Evolutionary conservation across 1,140 invertebrate genomes (phyloP), one percentile per base, ranked within the genome.

Genomic region (Drosophila auraria): DNA sequence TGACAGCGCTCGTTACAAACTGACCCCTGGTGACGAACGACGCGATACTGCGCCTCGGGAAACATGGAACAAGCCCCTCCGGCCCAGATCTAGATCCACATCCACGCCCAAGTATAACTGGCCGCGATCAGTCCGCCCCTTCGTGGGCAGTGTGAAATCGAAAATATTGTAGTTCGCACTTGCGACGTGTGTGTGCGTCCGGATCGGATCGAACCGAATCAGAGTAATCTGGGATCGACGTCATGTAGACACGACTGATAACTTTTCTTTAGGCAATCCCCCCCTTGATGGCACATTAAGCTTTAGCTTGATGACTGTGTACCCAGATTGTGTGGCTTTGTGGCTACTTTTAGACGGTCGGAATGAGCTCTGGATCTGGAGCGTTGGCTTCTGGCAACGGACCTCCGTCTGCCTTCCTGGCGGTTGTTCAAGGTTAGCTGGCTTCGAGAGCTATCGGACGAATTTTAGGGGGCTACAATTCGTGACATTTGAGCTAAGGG

Each of bases 211-310:
- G 20, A 20, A 71, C 60, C 54, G 57, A 25, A 74, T 60, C 51
- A 15, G 40, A 42, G 40, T 42, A 42, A 42, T 42, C 53, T 8
- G 33, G 49, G 57, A 83, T 50, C 83, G 64, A 89, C 84, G 84
- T 87, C 80, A 89, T 83, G 77, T 82, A 49, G 58, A 49, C 50
- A 45, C 50, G 58, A 78, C 78, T 84, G 86, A 89, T 90, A 82
- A 89, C 81, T 90, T 89, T 81, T 84, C 82, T 84, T 82, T 74
- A 66, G 81, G 86, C 86, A 82, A 89, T 90, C 84, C 84, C 86
- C 83, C 83, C 86, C 86, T 84, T 90, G 74, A 89, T 89, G 86
- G 84, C 81, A 84, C 86, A 90, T 89, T 89, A 84, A 59, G 80
- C 74, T 59, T 53, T 27, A 68, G 78, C 69, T 82, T 72, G 84